Conservation (phyloP, 2,797 vertebrate genomes). For the Apogon hyalosoma region DNA sequence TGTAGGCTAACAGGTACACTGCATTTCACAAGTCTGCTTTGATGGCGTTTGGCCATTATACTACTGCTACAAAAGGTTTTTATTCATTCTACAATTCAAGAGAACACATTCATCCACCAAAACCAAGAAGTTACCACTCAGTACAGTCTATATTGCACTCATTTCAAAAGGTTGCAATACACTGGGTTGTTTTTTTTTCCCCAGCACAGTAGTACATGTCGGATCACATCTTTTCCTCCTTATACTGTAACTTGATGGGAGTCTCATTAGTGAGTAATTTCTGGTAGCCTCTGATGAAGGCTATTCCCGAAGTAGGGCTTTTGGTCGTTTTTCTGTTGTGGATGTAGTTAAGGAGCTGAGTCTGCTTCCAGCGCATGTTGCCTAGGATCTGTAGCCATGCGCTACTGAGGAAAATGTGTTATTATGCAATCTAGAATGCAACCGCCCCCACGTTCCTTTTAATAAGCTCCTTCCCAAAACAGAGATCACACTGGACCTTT, state of each 20-base stretch:
- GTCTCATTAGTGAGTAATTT: slow-evolving; percentile 30
- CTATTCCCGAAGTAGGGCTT: slow-evolving; percentile 42
- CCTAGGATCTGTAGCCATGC: slow-evolving; percentile 72
- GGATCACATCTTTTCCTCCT: slow-evolving; percentile 11
- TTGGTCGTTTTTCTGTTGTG: slow-evolving; percentile 61
- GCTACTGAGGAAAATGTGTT: slow-evolving; percentile 66
- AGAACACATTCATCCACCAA: not conserved
- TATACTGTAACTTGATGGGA: slow-evolving; percentile 4
- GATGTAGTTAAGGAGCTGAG: slow-evolving; percentile 70
- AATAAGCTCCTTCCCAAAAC: slow-evolving; percentile 74
- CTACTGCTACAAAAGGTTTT: not conserved
- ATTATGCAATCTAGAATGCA: slow-evolving; percentile 77
- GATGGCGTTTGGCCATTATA: not conserved
- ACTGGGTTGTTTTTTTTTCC: not conserved
- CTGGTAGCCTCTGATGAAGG: slow-evolving; percentile 30
- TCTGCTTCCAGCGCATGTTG: slow-evolving; percentile 69
- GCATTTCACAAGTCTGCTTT: not conserved
- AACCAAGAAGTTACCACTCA: not conserved
- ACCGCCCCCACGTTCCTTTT: slow-evolving; percentile 67
- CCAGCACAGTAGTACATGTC: slow-evolving; percentile 9
- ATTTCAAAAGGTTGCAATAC: not conserved
- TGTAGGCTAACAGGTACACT: slow-evolving; percentile 16
- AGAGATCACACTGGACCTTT: slow-evolving; percentile 50
- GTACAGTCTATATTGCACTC: not conserved
- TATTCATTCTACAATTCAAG: not conserved